phyloP scores from a whole-genome alignment of 2,113 vertebrate species.

The Hyla sarda region DNA sequence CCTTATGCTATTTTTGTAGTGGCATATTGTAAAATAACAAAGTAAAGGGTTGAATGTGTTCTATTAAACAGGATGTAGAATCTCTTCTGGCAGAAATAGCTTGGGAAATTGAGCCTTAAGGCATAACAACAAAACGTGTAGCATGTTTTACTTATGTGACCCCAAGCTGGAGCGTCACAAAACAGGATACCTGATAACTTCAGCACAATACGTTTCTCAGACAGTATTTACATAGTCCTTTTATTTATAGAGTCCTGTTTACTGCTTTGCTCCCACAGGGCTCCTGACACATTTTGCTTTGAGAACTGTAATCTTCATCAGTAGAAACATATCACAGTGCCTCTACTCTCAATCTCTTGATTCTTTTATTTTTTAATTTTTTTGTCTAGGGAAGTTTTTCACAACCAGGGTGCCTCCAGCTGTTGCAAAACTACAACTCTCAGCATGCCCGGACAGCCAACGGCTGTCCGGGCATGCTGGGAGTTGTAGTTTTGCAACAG shows the following conservation, averaged over 20 bases:
- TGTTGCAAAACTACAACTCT: too few species aligned
- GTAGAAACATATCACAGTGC: neutral
- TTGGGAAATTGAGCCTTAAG: neutral
- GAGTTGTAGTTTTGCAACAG: too few species aligned
- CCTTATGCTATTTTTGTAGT: too few species aligned
- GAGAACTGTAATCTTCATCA: neutral
- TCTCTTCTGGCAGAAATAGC: neutral
- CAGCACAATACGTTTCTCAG: neutral
- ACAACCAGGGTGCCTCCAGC: too few species aligned
- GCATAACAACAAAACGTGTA: neutral
- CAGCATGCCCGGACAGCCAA: too few species aligned
- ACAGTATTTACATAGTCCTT: conserved; percentile 25
- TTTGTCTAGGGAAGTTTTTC: too few species aligned
- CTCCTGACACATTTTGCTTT: neutral
- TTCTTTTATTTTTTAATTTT: too few species aligned
- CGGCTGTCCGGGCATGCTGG: too few species aligned
- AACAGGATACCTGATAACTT: conserved; percentile 38
- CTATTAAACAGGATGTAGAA: neutral
- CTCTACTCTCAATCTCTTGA: too few species aligned
- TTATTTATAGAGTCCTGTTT: conserved; percentile 10
- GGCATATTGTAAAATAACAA: neutral
- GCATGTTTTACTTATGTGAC: neutral
- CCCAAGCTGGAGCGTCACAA: neutral
- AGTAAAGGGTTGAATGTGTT: neutral
- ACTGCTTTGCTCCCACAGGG: neutral